A percentile compares a stretch with the other conserved stretches of the same genome.
These are phyloP conservation scores for Poecile atricapillus DNA, from an alignment of 2,113 vertebrate genomes.

Conservation along the genomic window DNA sequence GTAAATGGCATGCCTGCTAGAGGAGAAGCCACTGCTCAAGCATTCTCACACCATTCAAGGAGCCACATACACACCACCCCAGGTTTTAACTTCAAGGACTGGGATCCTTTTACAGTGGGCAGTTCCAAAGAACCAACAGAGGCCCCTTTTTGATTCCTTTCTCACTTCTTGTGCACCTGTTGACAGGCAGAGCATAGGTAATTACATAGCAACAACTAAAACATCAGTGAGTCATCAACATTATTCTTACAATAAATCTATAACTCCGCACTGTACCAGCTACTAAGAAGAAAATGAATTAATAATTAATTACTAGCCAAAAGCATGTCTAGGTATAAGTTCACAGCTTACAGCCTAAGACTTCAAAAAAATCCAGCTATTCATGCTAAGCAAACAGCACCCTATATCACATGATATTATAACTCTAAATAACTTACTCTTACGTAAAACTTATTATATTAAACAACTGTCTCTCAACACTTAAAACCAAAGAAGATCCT, in stretches of 20 bases:
- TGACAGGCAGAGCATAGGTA: neutral
- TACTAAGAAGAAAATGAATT: neutral
- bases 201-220: neutral
- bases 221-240: neutral
- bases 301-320: neutral
- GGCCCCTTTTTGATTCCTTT: neutral
- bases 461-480: neutral
- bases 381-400: neutral
- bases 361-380: neutral
- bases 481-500: neutral
- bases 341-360: neutral
- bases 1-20: neutral
- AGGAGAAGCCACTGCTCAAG: neutral
- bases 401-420: accelerated
- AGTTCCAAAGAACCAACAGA: neutral
- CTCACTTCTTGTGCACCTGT: neutral
- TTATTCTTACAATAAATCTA: neutral
- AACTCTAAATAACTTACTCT: neutral
- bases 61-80: neutral
- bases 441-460: neutral
- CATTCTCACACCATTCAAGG: neutral
- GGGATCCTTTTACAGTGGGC: neutral
- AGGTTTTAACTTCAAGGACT: neutral
- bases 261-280: neutral
- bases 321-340: neutral